Base-by-base conservation (phyloP, 2,113 vertebrate genomes). In the Salvator merianae region DNA sequence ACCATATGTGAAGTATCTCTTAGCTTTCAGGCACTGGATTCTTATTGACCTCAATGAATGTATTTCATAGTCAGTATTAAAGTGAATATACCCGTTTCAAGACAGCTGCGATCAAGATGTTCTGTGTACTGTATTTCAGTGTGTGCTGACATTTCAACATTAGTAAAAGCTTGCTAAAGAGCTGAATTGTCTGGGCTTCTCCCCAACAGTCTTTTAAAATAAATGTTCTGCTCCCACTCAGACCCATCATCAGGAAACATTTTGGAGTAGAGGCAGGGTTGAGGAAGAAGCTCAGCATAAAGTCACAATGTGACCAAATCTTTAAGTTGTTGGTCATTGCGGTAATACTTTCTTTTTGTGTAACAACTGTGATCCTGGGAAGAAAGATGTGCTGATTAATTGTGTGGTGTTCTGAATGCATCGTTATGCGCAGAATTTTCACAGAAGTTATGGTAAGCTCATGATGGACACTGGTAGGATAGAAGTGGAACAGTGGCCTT, bases 241-340 rank as follows among this genome's bases (percentile, higher is more conserved):
- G 38, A 69, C 55, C 74, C 73, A 84, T 92, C 73, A 65, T 63
- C n/a, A 38, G 74, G 53, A 86, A 69, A 38, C 77, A 22, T 77
- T 75, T 80, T 90, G 26, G 83, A 20, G 62, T 16, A 20, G 62
- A 3, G 62, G 81, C 74, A 83, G 86, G 79, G 66, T 59, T 30
- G 83, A 89, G 88, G 87, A 92, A 89, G 85, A 88, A 91, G 84
- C 90, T 91, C 91, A 74, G 32, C 53, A 26, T 18, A 70, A 55
- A 77, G 5, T 26, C 1, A 26, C 26, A 70, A 59, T 0, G 0
- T 47, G 40, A 75, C 82, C 89, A 85, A 80, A 75, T 32, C 30
- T 53, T 84, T 43, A 77, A 50, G 43, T 84, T 69, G 24, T 69
- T 69, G 14, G 32, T n/a, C 34, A n/a, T 84, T 69, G 22, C 18